Conservation (phyloP, 64 coral and sea anemone species). For the Porites lutea region DNA sequence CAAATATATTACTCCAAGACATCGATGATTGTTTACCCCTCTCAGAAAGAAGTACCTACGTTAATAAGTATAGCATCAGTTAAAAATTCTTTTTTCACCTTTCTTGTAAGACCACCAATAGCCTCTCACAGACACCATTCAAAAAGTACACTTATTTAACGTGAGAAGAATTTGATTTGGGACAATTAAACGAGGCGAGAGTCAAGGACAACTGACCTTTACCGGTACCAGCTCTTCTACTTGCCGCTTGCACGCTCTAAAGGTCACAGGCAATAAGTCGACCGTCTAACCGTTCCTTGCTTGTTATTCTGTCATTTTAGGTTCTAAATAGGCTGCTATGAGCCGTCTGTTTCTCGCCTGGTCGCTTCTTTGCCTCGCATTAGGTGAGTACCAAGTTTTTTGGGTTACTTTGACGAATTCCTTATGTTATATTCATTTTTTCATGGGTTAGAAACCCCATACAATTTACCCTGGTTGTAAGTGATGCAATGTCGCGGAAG, state of each 20-base stretch:
- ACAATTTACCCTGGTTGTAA: not conserved
- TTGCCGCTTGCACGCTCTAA: constrained; percentile 26
- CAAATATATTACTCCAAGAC: no score
- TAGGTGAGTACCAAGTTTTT: not conserved
- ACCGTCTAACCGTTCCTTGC: not conserved
- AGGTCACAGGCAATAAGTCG: not conserved
- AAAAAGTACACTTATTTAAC: constrained; percentile 15
- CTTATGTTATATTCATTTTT: not conserved
- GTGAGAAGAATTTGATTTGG: constrained; percentile 43
- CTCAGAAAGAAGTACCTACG: not conserved
- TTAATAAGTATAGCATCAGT: not conserved
- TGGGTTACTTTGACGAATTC: not conserved
- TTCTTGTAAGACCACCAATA: not conserved
- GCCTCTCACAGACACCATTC: not conserved
- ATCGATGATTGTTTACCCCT: not conserved
- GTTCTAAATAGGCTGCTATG: constrained; percentile 36
- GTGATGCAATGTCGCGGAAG: not conserved
- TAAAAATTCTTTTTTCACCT: not conserved
- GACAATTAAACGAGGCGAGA: not conserved
- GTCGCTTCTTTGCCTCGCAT: constrained; percentile 20
- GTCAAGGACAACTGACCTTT: not conserved
- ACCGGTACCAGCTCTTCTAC: not conserved
- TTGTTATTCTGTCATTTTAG: constrained; percentile 9
- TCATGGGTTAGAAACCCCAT: not conserved
- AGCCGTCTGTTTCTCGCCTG: not conserved